Percentiles rank a stretch among this genome's conserved stretches.
phyloP scores from a whole-genome alignment of 2,797 vertebrate species.

The Malurus splendens region DNA sequence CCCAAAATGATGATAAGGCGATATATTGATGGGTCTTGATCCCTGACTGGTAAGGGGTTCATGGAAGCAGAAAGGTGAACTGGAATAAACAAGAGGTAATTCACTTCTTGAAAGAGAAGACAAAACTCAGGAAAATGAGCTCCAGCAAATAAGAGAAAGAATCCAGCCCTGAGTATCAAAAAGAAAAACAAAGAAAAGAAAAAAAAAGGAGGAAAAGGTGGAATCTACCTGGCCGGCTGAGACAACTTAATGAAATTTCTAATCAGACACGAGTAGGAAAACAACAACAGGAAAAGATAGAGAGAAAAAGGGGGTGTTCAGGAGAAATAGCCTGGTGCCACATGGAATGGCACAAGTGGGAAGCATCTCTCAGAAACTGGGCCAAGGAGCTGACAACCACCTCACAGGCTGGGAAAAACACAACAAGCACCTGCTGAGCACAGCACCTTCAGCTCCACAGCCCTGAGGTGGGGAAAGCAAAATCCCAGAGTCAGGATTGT shows the following conservation, averaged over 20 bases:
- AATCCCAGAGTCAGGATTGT: background rate
- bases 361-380: background rate
- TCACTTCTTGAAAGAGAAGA: background rate
- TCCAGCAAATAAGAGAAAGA: background rate
- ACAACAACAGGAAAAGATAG: background rate
- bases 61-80: background rate
- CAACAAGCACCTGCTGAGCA: background rate
- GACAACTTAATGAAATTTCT: background rate
- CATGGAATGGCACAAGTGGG: background rate
- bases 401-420: background rate
- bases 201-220: background rate
- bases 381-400: background rate
- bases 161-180: background rate
- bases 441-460: background rate
- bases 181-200: background rate
- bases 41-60: background rate
- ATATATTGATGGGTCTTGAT: background rate
- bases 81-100: background rate
- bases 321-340: background rate
- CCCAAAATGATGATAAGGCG: background rate
- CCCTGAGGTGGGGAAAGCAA: background rate
- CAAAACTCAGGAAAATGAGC: background rate
- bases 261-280: background rate
- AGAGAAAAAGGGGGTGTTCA: background rate
- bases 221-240: background rate